phyloP scores from a whole-genome alignment of 2,113 vertebrate genomes.

The Boleophthalmus pectinirostris region DNA sequence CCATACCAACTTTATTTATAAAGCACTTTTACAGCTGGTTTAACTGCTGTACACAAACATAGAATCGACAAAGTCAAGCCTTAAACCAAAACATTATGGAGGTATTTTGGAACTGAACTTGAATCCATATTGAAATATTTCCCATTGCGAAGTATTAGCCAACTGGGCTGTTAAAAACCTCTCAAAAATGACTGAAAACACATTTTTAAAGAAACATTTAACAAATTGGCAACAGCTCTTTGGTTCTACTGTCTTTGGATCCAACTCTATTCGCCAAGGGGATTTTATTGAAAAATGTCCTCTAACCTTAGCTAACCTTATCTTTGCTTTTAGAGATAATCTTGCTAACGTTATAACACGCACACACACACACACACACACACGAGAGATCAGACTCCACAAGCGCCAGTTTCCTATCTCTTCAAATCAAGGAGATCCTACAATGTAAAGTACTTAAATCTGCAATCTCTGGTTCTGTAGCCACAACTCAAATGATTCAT shows the following conservation, averaged over 20 bases:
- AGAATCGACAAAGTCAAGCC: too few relatives aligned
- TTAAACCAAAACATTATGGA: too few relatives aligned
- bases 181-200: neutral
- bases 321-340: conserved; percentile 1
- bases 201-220: neutral
- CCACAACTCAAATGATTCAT: conserved; percentile 73
- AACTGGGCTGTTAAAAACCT: too few relatives aligned
- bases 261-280: neutral
- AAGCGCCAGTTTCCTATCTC: conserved; percentile 13
- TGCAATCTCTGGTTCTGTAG: conserved; percentile 60
- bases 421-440: conserved; percentile 55
- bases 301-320: conserved; percentile 1
- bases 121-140: too few relatives aligned
- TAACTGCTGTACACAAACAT: too few relatives aligned
- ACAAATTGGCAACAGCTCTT: neutral
- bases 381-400: conserved; percentile 28
- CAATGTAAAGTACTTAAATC: conserved; percentile 36
- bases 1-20: too few relatives aligned
- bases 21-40: too few relatives aligned
- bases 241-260: neutral
- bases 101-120: too few relatives aligned
- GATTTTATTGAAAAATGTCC: neutral
- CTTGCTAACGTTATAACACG: conserved; percentile 25
- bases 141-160: too few relatives aligned
- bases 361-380: neutral